Percentiles rank a stretch among this genome's conserved stretches.
phyloP scores from a whole-genome alignment of 2,888 invertebrate genomes.

The Hermodice carunculata region DNA sequence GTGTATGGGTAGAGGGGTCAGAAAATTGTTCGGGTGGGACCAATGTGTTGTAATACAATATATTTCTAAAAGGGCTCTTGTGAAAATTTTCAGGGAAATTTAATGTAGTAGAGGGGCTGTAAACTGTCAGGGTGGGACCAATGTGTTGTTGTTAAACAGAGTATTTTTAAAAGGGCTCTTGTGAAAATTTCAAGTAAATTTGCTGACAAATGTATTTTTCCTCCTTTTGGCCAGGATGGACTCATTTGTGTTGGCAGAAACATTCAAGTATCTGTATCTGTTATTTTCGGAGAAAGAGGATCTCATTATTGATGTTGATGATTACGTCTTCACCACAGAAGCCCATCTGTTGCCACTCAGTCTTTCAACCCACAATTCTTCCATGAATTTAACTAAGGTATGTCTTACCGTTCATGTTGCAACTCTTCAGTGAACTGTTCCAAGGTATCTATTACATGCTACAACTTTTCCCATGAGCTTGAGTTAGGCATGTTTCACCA shows the following conservation, averaged over 20 bases:
- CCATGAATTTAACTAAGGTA: slow-evolving; percentile 10
- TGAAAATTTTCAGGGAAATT: too few relatives aligned
- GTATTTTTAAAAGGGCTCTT: background rate
- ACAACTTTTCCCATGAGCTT: too few relatives aligned
- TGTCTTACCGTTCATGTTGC: too few relatives aligned
- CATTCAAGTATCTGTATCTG: slow-evolving; percentile 96
- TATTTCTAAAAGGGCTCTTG: too few relatives aligned
- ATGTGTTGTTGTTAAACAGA: background rate
- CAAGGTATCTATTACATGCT: too few relatives aligned
- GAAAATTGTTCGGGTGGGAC: too few relatives aligned
- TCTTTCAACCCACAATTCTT: slow-evolving; percentile 30
- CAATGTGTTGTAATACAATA: too few relatives aligned
- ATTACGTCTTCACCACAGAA: slow-evolving; percentile 76
- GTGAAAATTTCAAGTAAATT: background rate
- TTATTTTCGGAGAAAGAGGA: slow-evolving; percentile 92
- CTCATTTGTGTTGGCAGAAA: slow-evolving; percentile 97
- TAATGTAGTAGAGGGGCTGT: background rate
- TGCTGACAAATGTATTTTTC: background rate
- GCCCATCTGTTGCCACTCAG: slow-evolving; percentile 92
- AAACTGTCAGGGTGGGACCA: background rate
- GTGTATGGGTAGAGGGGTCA: too few relatives aligned
- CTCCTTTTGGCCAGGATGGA: too few relatives aligned
- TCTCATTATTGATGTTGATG: slow-evolving; percentile 72
- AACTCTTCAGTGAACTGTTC: too few relatives aligned
- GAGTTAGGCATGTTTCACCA: too few relatives aligned